These are phyloP conservation scores for Drosophila punjabiensis DNA, from an alignment of 1,140 invertebrate genomes.

Conservation along the genomic window DNA sequence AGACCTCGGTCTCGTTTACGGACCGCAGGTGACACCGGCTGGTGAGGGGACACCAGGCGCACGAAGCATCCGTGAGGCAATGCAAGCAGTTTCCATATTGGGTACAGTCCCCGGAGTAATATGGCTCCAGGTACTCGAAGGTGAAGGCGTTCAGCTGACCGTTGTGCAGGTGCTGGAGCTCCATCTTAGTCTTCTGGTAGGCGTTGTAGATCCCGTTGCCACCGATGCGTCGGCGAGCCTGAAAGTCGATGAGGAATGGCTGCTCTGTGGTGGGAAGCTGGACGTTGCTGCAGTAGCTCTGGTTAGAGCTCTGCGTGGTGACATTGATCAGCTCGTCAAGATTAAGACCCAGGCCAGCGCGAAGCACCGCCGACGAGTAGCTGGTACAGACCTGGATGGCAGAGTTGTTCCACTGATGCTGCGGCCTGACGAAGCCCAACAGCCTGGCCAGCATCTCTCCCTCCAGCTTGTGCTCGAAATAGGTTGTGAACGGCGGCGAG, in stretches of 20 bases:
- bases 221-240: constrained; percentile 86
- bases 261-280: constrained; percentile 87
- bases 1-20: constrained; percentile 88
- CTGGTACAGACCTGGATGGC: constrained; percentile 92
- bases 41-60: constrained; percentile 95
- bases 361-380: constrained; percentile 88
- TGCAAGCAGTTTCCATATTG: constrained; percentile 93
- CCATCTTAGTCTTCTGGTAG: constrained; percentile 92
- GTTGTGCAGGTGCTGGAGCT: constrained; percentile 90
- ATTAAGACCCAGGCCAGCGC: constrained; percentile 81
- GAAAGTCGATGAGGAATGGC: constrained; percentile 89
- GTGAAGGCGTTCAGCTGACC: constrained; percentile 93
- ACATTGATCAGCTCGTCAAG: constrained; percentile 85
- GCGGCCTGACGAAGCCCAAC: constrained; percentile 92
- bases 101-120: constrained; percentile 91
- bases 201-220: constrained; percentile 71
- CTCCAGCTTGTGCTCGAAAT: constrained; percentile 89
- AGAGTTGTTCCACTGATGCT: constrained; percentile 88
- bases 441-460: constrained; percentile 91
- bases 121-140: constrained; percentile 96
- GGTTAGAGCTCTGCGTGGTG: constrained; percentile 89
- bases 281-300: constrained; percentile 88
- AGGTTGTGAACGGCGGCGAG: constrained; percentile 88
- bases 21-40: constrained; percentile 88
- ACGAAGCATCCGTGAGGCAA: constrained; percentile 94